Evolutionary conservation across 2,113 vertebrate genomes (phyloP).

Genomic region (Alces alces): DNA sequence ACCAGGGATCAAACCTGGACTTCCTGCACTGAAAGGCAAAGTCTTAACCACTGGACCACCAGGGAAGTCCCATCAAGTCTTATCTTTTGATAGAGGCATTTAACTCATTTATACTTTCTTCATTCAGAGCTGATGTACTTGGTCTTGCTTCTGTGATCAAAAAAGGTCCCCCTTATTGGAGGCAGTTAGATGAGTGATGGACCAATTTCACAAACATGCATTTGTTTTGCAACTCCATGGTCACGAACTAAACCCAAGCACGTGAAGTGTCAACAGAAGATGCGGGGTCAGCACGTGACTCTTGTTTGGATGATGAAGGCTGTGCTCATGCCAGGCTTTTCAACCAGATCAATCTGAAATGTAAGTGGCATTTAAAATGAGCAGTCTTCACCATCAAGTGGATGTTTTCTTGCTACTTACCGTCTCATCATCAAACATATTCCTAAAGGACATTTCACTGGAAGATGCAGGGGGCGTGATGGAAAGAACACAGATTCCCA

Average conservation of each 20-base stretch:
- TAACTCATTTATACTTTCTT: background rate
- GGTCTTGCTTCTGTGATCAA: background rate
- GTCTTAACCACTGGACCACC: background rate
- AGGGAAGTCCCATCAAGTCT: background rate
- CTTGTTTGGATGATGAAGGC: too few relatives aligned
- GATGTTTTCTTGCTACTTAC: background rate
- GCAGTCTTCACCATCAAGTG: background rate
- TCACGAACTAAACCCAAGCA: background rate
- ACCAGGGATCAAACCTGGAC: background rate
- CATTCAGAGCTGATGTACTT: background rate
- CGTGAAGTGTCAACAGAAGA: background rate
- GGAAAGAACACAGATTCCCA: background rate
- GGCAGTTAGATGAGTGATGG: background rate
- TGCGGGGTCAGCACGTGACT: background rate
- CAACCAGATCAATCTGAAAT: background rate
- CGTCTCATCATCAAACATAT: background rate
- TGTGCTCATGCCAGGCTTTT: background rate
- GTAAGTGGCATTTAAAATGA: background rate
- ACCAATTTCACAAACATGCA: background rate
- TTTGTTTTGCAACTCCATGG: rapidly evolving
- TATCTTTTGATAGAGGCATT: background rate
- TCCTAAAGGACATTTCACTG: background rate
- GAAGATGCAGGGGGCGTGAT: background rate
- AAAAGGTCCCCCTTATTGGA: background rate
- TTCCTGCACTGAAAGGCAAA: background rate